Evolutionary conservation across 2,113 vertebrate species (phyloP).

Genomic region (Macroglossus sobrinus): DNA sequence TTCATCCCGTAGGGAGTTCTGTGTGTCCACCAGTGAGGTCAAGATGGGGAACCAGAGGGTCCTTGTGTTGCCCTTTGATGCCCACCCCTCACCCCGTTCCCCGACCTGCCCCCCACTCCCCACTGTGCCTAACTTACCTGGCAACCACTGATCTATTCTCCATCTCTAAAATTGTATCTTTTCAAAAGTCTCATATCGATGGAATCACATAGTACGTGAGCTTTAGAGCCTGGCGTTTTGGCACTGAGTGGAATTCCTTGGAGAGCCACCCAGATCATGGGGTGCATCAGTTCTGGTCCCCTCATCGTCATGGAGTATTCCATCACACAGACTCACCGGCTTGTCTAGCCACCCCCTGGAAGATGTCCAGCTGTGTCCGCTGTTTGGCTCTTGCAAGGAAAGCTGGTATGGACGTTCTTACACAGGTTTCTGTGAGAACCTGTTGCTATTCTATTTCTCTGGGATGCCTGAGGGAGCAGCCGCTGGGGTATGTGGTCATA

Average conservation of each 20-base stretch:
- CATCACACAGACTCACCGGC: neutral
- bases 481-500: neutral
- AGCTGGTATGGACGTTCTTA: neutral
- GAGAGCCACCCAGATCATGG: neutral
- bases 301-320: neutral
- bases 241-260: neutral
- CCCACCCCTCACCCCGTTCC: fast-evolving
- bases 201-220: neutral
- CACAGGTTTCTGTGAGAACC: neutral
- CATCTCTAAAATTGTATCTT: neutral
- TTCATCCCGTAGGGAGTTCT: neutral
- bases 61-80: too few relatives aligned
- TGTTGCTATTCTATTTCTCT: neutral
- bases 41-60: neutral
- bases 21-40: neutral
- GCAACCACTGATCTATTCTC: neutral
- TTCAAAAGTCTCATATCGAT: neutral
- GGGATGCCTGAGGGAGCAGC: neutral
- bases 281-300: fast-evolving
- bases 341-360: neutral
- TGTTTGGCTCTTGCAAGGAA: neutral
- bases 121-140: neutral
- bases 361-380: neutral
- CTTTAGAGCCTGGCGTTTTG: neutral
- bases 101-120: too few relatives aligned